Evolutionary conservation across 2,797 vertebrate genomes (phyloP).

Genomic region (Platalea minor): DNA sequence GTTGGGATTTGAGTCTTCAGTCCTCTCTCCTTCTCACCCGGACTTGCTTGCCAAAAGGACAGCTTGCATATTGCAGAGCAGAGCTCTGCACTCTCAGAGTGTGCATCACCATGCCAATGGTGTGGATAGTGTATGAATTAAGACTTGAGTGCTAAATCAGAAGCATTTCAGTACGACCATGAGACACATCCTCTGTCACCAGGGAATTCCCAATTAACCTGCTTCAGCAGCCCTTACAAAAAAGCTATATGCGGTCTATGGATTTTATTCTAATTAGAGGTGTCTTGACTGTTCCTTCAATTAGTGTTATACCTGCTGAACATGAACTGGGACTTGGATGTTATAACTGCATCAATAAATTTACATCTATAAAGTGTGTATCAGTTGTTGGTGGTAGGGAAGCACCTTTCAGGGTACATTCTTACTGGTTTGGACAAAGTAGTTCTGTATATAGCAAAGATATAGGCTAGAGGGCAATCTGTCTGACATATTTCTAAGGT

Average conservation of each 20-base stretch:
- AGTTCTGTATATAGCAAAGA: background rate
- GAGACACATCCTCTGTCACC: background rate
- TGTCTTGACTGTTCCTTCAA: background rate
- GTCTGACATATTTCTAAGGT: background rate
- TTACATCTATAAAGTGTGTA: background rate
- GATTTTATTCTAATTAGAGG: conserved; percentile 25
- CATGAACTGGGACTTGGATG: background rate
- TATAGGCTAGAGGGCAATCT: background rate
- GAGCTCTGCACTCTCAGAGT: background rate
- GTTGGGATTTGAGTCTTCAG: background rate
- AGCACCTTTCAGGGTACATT: background rate
- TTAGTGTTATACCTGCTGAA: background rate
- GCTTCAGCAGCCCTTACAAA: background rate
- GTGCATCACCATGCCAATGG: background rate
- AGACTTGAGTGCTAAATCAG: background rate
- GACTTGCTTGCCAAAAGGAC: background rate
- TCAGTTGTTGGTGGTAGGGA: background rate
- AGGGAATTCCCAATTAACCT: conserved; percentile 16
- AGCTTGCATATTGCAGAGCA: background rate
- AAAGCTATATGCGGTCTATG: background rate
- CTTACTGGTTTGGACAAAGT: background rate
- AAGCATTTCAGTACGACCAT: background rate
- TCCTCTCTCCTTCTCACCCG: background rate
- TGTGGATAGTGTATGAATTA: background rate
- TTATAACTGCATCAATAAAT: background rate